phyloP scores from a whole-genome alignment of 2,113 vertebrate species.

The Rissa tridactyla region DNA sequence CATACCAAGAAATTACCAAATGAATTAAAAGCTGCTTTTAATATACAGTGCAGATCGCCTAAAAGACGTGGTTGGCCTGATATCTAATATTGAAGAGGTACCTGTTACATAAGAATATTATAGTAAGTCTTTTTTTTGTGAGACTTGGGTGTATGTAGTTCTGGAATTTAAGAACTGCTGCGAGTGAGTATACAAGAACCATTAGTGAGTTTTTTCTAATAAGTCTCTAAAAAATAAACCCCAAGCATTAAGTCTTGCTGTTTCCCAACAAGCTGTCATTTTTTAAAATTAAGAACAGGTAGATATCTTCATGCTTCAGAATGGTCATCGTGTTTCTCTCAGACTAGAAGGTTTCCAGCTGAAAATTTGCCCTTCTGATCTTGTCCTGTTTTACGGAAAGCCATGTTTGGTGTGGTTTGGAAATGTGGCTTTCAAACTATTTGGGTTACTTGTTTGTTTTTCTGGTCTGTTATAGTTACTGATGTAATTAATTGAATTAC shows the following conservation, averaged over 20 bases:
- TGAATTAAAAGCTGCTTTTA: neutral
- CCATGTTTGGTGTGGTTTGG: neutral
- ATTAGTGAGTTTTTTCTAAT: neutral
- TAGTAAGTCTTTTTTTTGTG: neutral
- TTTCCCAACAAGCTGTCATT: neutral
- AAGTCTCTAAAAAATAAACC: neutral
- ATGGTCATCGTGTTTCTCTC: neutral
- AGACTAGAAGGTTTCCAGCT: neutral
- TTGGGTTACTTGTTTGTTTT: neutral
- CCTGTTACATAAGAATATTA: neutral
- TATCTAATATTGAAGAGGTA: neutral
- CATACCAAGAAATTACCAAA: neutral
- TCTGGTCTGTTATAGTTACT: neutral
- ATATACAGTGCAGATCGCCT: neutral
- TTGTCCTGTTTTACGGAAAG: neutral
- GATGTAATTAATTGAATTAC: neutral
- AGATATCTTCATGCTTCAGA: neutral
- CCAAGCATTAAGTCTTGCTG: neutral
- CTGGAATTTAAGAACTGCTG: neutral
- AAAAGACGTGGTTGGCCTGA: neutral
- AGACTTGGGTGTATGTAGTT: neutral
- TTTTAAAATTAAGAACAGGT: neutral
- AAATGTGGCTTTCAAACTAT: neutral
- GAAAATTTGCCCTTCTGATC: neutral
- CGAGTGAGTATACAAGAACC: neutral